Evolutionary conservation across 2,797 vertebrate species (phyloP), one percentile per base, ranked within the genome.

Genomic region (Anolis apletophallus): DNA sequence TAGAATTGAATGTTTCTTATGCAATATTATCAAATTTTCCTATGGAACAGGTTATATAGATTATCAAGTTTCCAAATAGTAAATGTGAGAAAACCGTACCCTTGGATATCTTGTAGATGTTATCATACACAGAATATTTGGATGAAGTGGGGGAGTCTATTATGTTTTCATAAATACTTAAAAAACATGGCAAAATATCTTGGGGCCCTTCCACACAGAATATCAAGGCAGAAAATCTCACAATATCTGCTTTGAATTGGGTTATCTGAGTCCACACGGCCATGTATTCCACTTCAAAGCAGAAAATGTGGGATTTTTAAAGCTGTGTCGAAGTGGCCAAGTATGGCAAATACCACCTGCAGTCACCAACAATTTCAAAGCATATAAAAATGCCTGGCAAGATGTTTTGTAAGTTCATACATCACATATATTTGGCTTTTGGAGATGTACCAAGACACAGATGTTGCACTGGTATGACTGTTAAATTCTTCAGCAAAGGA

Each of bases 401-500:
- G 32, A 7, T 80, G 75, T 87, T 55, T 73, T 0, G 26, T 32
- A 67, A 79, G 2, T 61, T 0, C 1, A 34, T 29, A 21, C 83
- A 87, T 68, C 11, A 12, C 36, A 29, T 36, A 73, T 69, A 80
- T 0, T 0, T 0, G 69, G 13, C 81, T 89, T 13, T 46, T 23
- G 61, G 88, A 80, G 40, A 73, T n/a, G n/a, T 29, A 34, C 3
- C 8, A 5, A 88, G 83, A 52, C 9, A 0, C 16, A 1, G 75
- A 68, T 81, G 68, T 40, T 88, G 77, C 21, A 84, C 40, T 17
- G 6, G 10, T n/a, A 4, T 40, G 5, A 81, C 73, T 86, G 26
- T 46, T 52, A 78, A 90, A 85, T 84, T 19, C 89, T 87, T 89
- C 74, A 68, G 73, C 29, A 59, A 74, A 85, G 50, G 17, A 10